phyloP scores from a whole-genome alignment of 2,113 vertebrate species.

The Gobio gobio region DNA sequence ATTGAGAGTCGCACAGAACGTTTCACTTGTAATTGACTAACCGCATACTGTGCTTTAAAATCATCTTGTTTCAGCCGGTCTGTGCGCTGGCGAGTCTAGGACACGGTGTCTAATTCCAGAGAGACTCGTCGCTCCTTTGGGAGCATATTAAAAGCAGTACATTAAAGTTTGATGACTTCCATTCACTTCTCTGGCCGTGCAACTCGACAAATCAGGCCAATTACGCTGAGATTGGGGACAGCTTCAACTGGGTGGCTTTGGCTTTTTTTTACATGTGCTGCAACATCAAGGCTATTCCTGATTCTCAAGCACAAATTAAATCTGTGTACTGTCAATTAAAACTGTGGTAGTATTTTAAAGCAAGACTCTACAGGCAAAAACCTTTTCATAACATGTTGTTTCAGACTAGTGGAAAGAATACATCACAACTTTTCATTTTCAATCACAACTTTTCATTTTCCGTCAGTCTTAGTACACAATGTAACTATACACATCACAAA shows the following conservation, averaged over 20 bases:
- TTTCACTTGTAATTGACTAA: constrained; percentile 10
- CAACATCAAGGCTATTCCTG: constrained; percentile 24
- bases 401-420: too few species aligned
- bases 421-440: too few species aligned
- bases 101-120: constrained; percentile 40
- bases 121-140: constrained; percentile 43
- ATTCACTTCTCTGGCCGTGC: constrained; percentile 53
- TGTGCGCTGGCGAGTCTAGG: constrained; percentile 18
- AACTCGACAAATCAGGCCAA: constrained; percentile 60
- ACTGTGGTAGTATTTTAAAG: background rate
- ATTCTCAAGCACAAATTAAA: constrained; percentile 12
- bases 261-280: constrained; percentile 18
- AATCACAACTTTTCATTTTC: too few species aligned
- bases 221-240: constrained; percentile 57
- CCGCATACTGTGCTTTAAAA: constrained; percentile 9
- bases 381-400: too few species aligned
- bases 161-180: constrained; percentile 62
- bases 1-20: background rate
- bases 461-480: too few species aligned
- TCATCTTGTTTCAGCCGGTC: constrained; percentile 1
- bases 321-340: background rate
- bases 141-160: constrained; percentile 58
- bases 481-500: too few species aligned
- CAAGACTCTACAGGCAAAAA: too few species aligned
- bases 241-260: constrained; percentile 46